Evolutionary conservation across 2,888 invertebrate species (phyloP).

Genomic region (Tuberolachnus salignus): DNA sequence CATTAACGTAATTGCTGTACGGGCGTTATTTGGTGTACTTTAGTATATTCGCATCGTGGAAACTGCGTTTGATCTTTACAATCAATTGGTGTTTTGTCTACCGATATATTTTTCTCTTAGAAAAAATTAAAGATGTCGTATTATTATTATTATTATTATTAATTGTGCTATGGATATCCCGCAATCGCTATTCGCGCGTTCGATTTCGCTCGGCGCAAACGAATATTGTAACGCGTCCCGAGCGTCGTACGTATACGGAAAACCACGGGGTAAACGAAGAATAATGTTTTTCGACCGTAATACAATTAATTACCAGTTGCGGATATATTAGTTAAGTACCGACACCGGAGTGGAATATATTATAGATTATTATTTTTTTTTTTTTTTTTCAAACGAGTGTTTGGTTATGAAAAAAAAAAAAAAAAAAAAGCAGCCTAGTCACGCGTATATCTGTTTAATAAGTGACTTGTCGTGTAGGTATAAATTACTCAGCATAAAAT

Average conservation of each 20-base stretch:
- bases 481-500: slow-evolving; percentile 22
- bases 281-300: not conserved
- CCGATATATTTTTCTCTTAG: too few species aligned
- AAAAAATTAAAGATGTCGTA: too few species aligned
- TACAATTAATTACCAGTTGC: slow-evolving; percentile 10
- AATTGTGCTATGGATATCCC: too few species aligned
- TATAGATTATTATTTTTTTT: slow-evolving; percentile 1
- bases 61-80: too few species aligned
- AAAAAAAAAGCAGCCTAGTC: slow-evolving; percentile 7
- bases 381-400: not conserved
- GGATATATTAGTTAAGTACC: not conserved
- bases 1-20: too few species aligned
- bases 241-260: too few species aligned
- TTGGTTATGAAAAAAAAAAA: not conserved
- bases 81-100: too few species aligned
- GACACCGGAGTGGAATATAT: not conserved
- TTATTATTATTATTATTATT: too few species aligned
- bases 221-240: not conserved
- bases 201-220: not conserved
- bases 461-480: not conserved
- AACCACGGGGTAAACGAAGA: not conserved
- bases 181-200: not conserved
- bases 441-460: slow-evolving; percentile 27
- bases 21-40: too few species aligned
- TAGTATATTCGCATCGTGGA: too few species aligned